phyloP scores from a whole-genome alignment of 2,113 vertebrate genomes.

The Aspidoscelis tigris region DNA sequence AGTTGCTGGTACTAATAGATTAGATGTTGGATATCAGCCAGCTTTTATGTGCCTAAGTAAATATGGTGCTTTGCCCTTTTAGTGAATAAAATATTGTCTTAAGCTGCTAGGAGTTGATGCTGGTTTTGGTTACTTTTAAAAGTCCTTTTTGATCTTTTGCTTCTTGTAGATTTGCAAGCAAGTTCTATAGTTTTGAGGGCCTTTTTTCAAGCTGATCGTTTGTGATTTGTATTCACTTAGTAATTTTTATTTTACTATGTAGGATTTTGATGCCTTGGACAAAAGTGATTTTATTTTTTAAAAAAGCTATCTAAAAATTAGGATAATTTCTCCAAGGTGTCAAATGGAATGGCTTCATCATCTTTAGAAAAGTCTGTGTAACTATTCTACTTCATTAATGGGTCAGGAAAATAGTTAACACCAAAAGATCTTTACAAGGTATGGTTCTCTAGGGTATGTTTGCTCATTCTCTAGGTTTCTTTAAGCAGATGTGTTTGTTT shows the following conservation, averaged over 20 bases:
- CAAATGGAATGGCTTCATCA: not conserved
- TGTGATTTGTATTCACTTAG: no score
- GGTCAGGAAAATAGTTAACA: not conserved
- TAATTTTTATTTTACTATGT: no score
- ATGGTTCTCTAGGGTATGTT: not conserved
- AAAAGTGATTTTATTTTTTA: no score
- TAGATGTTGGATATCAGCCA: not conserved
- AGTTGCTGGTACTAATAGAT: not conserved
- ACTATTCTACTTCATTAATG: not conserved
- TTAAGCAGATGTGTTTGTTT: not conserved
- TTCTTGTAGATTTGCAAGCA: no score
- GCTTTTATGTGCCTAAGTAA: not conserved
- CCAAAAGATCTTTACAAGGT: no score
- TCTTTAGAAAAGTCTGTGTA: constrained; percentile 33
- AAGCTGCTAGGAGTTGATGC: no score
- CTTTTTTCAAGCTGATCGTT: no score
- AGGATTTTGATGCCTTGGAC: no score
- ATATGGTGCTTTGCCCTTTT: not conserved
- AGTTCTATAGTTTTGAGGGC: no score
- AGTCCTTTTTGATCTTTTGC: no score
- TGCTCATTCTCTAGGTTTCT: not conserved
- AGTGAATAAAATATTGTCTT: not conserved
- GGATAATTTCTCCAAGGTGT: constrained; percentile 26
- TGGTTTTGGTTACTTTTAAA: no score
- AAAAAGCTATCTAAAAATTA: constrained; percentile 1